Percentiles rank a stretch among this genome's conserved stretches.
Evolutionary conservation across 2,113 vertebrate genomes (phyloP).

Genomic region (human): DNA sequence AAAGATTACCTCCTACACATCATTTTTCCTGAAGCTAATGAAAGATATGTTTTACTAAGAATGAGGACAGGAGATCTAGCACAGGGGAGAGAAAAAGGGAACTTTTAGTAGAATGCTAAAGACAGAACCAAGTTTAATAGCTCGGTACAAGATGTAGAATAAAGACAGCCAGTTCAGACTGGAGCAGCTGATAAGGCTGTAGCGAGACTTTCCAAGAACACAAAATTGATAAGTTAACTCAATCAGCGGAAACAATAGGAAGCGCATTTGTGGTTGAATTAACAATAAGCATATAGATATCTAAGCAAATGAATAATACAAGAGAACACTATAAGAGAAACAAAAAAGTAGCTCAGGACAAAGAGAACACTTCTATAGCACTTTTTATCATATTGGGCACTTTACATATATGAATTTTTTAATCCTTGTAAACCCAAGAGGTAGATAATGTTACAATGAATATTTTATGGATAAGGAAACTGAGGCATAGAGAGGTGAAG

Average conservation of each 20-base stretch:
- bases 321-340: neutral
- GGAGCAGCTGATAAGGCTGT: neutral
- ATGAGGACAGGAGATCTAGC: neutral
- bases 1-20: neutral
- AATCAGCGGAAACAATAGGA: neutral
- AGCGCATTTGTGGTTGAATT: neutral
- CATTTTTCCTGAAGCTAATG: neutral
- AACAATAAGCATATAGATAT: neutral
- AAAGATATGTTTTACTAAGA: neutral
- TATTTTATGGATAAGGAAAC: neutral
- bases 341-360: neutral
- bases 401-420: neutral
- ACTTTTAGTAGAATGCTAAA: neutral
- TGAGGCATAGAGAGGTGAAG: neutral
- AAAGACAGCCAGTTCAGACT: neutral
- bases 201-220: neutral
- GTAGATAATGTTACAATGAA: neutral
- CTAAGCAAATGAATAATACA: neutral
- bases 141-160: neutral
- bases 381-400: neutral
- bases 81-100: neutral
- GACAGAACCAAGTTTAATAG: neutral
- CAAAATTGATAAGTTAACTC: neutral
- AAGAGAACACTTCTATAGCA: neutral
- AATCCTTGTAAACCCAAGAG: neutral